Conservation (phyloP, 2,888 invertebrate species). For the Cynaeus angustus region DNA sequence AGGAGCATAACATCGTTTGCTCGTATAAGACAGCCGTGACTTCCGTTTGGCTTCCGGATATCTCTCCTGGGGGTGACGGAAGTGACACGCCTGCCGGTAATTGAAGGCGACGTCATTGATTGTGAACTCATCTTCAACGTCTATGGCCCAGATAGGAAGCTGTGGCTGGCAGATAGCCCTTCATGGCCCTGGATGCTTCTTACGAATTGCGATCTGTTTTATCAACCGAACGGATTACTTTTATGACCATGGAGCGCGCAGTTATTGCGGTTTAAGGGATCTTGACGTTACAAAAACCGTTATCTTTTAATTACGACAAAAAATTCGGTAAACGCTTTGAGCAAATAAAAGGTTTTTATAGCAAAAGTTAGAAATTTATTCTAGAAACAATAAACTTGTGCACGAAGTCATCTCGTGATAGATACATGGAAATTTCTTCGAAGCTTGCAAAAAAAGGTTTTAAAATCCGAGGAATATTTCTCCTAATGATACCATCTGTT, state of each 20-base stretch:
- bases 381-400: no score
- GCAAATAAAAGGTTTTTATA: no score
- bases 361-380: no score
- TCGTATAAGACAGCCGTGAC: slow-evolving; percentile 51
- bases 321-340: no score
- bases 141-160: slow-evolving; percentile 45
- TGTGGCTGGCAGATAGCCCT: slow-evolving; percentile 47
- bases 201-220: slow-evolving; percentile 48
- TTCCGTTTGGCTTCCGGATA: slow-evolving; percentile 51
- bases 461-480: no score
- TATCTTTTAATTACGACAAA: no score
- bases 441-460: no score
- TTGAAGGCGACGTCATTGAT: slow-evolving; percentile 61
- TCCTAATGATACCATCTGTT: no score
- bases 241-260: slow-evolving; percentile 20
- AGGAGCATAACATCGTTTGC: slow-evolving; percentile 46
- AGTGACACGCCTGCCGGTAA: slow-evolving; percentile 59
- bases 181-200: slow-evolving; percentile 19
- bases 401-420: no score
- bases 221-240: slow-evolving; percentile 29
- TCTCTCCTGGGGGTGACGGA: slow-evolving; percentile 49
- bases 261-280: not conserved
- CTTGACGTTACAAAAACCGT: no score
- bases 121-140: slow-evolving; percentile 55
- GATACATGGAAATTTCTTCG: no score